Evolutionary conservation across 2,797 vertebrate species (phyloP), one percentile per base, ranked within the genome.

Genomic region (Pempheris klunzingeri): DNA sequence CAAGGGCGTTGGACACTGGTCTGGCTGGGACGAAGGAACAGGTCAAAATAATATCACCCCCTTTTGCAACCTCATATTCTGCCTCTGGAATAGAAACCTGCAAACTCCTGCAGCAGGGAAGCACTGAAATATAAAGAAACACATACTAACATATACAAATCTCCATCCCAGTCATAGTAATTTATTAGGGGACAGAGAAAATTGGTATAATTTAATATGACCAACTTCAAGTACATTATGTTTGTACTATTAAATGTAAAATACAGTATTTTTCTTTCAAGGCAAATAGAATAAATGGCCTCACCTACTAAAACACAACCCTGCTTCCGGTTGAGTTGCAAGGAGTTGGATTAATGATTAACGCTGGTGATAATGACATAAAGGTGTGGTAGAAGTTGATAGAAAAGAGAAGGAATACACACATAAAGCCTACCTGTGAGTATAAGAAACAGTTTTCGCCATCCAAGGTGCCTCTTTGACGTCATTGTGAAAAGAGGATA

Each of bases 11-110:
- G 3, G 2, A 5, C 5, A n/a, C 0, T n/a, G 62, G 38, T 1
- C 3, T 65, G 43, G 89, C 88, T 12, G 95, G 93, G 34, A 2
- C 2, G 78, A 93, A 96, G 41, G 30, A 82, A 62, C 95, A 96
- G 12, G 61, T 88, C 60, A 96, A n/a, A 24, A 60, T 78, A 30
- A 93, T 44, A 2, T 93, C 90, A 0, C n/a, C 82, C 66, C 93
- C 95, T 14, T 77, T 88, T n/a, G 76, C 74, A 20, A 87, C 90
- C 74, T 90, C 83, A 69, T 95, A 90, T 39, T 69, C 10, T 20
- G 0, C 0, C 55, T 90, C 0, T 81, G 70, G 62, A 77, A 95
- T 92, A 18, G 77, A 87, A 80, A 96, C 95, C 4, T 92, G 0
- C 12, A 96, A 14, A 60, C 83, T 87, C 38, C 74, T 74, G 71